Evolutionary conservation across 1,140 invertebrate genomes (phyloP).

Genomic region (Caenorhabditis briggsae): DNA sequence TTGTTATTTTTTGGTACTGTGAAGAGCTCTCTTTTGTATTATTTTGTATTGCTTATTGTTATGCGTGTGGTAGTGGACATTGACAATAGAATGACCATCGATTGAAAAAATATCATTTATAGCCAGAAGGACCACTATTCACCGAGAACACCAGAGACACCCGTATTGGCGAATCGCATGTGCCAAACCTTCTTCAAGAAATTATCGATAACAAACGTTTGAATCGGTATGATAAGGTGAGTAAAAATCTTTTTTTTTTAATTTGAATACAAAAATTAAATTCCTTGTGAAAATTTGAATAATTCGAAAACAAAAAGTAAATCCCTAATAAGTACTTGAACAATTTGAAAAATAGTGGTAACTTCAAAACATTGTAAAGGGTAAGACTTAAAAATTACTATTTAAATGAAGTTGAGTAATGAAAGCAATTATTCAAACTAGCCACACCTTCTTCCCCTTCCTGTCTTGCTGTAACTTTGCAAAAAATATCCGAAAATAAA

Average conservation of each 20-base stretch:
- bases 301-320: no score
- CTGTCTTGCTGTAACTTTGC: neutral
- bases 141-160: constrained; percentile 52
- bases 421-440: no score
- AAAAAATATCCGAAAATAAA: neutral
- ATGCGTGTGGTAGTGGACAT: neutral
- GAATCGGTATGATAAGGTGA: constrained; percentile 57
- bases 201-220: constrained; percentile 58
- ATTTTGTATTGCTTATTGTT: neutral
- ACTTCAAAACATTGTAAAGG: no score
- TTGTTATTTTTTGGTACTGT: neutral
- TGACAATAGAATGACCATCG: neutral
- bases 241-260: neutral
- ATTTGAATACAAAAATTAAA: neutral
- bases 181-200: constrained; percentile 53
- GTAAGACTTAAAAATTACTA: no score
- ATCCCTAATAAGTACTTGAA: no score
- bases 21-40: neutral
- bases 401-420: no score
- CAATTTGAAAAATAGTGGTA: no score
- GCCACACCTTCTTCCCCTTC: no score
- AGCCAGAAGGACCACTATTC: constrained; percentile 60
- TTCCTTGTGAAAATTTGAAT: neutral
- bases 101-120: constrained; percentile 21
- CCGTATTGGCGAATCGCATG: constrained; percentile 11